Conservation (phyloP, 2,888 invertebrate species). For the Agonopterix alstromeriana region DNA sequence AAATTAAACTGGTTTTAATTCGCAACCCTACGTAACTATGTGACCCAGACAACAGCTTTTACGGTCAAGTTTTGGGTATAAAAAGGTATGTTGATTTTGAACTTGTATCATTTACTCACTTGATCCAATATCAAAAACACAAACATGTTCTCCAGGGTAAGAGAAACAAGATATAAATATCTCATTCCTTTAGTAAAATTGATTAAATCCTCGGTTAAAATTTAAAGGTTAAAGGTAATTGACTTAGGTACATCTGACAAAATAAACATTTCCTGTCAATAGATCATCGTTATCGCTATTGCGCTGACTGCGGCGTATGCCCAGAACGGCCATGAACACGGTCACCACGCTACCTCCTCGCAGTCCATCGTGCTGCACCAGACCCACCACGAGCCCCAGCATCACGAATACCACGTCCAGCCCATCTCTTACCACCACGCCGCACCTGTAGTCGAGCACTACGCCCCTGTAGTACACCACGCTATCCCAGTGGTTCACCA, state of each 20-base stretch:
- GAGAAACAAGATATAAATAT: constrained; percentile 9
- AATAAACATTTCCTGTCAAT: background rate
- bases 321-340: constrained; percentile 25
- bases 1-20: background rate
- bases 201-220: too few relatives aligned
- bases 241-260: background rate
- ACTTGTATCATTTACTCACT: background rate
- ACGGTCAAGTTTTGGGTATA: background rate
- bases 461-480: constrained; percentile 8
- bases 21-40: background rate
- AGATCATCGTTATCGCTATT: constrained; percentile 21
- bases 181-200: too few relatives aligned
- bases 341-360: constrained; percentile 17
- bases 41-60: background rate
- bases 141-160: constrained; percentile 9
- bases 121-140: too few relatives aligned
- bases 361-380: constrained; percentile 17
- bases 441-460: constrained; percentile 11
- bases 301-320: constrained; percentile 23
- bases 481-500: constrained; percentile 10
- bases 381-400: constrained; percentile 2
- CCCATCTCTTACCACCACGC: constrained; percentile 4
- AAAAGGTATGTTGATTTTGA: background rate
- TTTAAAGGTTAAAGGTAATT: background rate
- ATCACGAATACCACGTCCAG: constrained; percentile 5